Evolutionary conservation across 2,888 invertebrate genomes (phyloP).

Genomic region (Graphium colonna): DNA sequence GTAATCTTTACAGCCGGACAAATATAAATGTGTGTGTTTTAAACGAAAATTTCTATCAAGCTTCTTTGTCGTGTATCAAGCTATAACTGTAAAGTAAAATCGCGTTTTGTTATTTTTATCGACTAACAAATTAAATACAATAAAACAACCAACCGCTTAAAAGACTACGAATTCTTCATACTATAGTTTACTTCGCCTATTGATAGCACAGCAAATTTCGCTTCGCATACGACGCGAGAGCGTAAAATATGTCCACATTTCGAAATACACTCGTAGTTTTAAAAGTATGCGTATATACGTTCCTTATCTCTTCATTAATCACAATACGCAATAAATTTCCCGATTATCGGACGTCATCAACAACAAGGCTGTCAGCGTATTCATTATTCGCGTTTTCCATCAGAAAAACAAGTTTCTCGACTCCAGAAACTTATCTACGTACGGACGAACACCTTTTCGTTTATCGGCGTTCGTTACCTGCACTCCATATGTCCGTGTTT

Average conservation of each 20-base stretch:
- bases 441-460: conserved; percentile 45
- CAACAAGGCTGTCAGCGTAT: conserved; percentile 44
- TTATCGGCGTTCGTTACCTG: conserved; percentile 74
- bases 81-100: background rate
- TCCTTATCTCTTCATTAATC: conserved; percentile 31
- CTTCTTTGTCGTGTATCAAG: background rate
- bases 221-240: conserved; percentile 16
- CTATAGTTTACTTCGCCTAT: conserved; percentile 19
- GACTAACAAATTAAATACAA: background rate
- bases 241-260: conserved; percentile 17
- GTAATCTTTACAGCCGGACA: no score
- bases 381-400: conserved; percentile 44
- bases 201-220: conserved; percentile 17
- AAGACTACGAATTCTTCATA: conserved; percentile 12
- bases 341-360: conserved; percentile 41
- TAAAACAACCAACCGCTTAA: background rate
- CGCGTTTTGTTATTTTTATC: background rate
- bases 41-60: no score
- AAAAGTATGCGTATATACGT: conserved; percentile 29
- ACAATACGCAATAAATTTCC: conserved; percentile 39
- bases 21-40: no score
- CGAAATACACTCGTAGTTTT: conserved; percentile 24
- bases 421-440: conserved; percentile 46
- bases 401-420: conserved; percentile 43
- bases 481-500: conserved; percentile 70